Conservation (phyloP, 2,797 vertebrate genomes). For the Cuculus canorus region DNA sequence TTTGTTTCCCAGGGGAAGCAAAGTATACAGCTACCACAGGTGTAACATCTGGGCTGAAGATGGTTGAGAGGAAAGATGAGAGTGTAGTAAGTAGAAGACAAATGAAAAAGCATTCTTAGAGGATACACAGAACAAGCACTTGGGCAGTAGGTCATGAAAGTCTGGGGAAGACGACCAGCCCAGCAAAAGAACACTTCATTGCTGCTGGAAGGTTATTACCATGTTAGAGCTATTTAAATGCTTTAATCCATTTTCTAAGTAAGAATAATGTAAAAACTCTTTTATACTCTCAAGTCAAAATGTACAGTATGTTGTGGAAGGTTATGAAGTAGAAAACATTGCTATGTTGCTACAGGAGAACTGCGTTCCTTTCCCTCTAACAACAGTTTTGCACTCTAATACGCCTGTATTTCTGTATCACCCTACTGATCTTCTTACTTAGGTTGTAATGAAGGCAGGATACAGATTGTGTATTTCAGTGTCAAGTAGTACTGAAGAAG, state of each 20-base stretch:
- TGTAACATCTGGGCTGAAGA: background rate
- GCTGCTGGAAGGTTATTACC: background rate
- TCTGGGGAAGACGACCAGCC: background rate
- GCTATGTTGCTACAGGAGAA: background rate
- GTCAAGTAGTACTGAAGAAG: constrained; percentile 22
- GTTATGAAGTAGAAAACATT: background rate
- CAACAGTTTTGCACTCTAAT: background rate
- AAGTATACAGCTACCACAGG: background rate
- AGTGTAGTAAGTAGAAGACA: background rate
- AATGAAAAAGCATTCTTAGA: background rate
- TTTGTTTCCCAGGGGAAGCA: background rate
- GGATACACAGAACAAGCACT: background rate
- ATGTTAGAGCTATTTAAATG: background rate
- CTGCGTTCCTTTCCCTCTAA: background rate
- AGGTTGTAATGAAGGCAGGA: background rate
- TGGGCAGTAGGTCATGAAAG: background rate
- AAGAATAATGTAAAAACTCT: background rate
- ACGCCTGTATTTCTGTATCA: background rate
- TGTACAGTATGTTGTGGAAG: background rate
- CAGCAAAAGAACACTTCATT: background rate
- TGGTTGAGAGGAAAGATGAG: background rate
- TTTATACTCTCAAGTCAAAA: background rate
- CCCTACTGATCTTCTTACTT: background rate
- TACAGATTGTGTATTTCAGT: constrained; percentile 14
- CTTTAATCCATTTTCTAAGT: background rate